Percentiles rank a stretch among this genome's conserved stretches.
Evolutionary conservation across 2,113 vertebrate genomes (phyloP).

Genomic region (Mastomys natalensis): DNA sequence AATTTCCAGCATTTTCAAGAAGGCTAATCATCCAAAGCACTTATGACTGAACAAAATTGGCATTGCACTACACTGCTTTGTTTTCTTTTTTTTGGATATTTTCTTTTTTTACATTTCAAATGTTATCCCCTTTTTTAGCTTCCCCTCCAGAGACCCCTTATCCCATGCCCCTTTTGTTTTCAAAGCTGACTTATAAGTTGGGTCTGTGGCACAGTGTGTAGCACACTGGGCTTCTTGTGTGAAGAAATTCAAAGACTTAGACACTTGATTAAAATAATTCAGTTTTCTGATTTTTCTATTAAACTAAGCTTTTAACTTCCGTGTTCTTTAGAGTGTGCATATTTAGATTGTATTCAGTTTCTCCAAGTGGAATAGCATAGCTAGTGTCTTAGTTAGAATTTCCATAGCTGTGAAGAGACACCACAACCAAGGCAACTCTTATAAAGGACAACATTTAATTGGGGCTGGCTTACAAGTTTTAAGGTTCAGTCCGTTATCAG

Average conservation of each 20-base stretch:
- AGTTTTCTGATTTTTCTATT: conserved; percentile 12
- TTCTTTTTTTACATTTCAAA: no score
- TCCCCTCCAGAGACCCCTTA: no score
- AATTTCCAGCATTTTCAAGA: neutral
- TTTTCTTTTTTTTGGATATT: neutral
- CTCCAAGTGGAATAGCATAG: neutral
- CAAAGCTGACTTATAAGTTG: neutral
- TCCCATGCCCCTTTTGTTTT: neutral
- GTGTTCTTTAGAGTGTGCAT: neutral
- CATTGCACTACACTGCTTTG: neutral
- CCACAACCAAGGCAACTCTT: no score
- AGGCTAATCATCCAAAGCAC: neutral
- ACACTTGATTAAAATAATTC: neutral
- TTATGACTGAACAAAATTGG: neutral
- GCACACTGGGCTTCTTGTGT: neutral
- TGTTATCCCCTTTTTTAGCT: no score
- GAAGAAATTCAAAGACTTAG: neutral
- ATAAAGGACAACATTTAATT: no score
- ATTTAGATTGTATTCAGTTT: neutral
- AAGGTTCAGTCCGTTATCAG: no score
- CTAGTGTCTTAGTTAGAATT: no score
- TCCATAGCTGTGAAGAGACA: no score
- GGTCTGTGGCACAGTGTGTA: neutral
- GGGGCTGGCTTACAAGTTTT: no score
- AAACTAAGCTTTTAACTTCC: neutral